Base-by-base conservation (phyloP, 2,113 vertebrate genomes). In the Tragulus kanchil region DNA sequence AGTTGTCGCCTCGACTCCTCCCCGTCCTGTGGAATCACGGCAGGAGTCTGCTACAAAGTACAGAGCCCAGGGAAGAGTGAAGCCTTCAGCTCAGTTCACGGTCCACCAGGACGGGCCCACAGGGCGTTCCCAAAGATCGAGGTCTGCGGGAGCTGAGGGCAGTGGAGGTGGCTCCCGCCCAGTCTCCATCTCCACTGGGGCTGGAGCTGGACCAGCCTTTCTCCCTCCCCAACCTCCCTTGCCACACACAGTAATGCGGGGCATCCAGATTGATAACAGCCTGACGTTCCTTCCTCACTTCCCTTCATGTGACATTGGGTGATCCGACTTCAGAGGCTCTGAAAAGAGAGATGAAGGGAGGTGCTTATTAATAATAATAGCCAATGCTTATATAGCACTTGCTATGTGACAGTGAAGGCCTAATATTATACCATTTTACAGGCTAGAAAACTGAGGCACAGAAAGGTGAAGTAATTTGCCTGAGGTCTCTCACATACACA, bases 231-330 rank as follows among this genome's bases (percentile, higher is more conserved):
- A 5, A 3, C 45, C 52, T 89, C 45, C 65, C 36, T 5, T 4
- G 23, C n/a, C 1, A 2, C 0, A 8, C 3, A 2, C 15, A 48
- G 61, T 12, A 61, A 21, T 0, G 0, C 6, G 26, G 52, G 13
- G 6, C 28, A 10, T 25, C 45, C 9, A 10, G 48, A 36, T 15
- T 1, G 4, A n/a, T 26, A 10, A 15, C 6, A 3, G 56, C 1
- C 7, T 10, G 19, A 3, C 2, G 13, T 2, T 31, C 25, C 26
- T 13, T 62, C 31, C 31, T 89, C 75, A 25, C 52, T 23, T 42
- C 77, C 45, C 26, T 23, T 54, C 31, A 2, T 9, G 5, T 64
- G 23, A 78, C 42, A 50, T 28, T 45, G 71, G 82, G 45, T 13
- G 11, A 86, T 61, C 28, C 10, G 13, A n/a, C 50, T n/a, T 75